Conservation (phyloP, 2,113 vertebrate genomes). For the Oncorhynchus nerka region DNA sequence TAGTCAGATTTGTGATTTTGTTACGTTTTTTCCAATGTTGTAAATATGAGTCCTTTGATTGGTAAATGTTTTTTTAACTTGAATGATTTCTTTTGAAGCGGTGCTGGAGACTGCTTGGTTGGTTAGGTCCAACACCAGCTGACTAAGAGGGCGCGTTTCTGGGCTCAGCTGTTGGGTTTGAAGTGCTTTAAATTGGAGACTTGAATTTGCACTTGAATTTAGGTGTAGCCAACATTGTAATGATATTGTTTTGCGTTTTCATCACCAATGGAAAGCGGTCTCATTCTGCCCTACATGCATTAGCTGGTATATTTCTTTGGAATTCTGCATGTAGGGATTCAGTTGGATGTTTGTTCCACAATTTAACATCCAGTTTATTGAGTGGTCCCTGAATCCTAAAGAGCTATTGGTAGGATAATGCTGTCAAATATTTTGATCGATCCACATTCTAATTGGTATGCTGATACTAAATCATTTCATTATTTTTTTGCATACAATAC, state of each 20-base stretch:
- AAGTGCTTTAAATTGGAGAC: neutral
- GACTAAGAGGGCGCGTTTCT: neutral
- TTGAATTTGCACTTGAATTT: neutral
- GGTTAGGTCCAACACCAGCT: neutral
- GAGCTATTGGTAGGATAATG: neutral
- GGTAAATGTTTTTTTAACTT: neutral
- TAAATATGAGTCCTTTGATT: neutral
- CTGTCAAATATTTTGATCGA: neutral
- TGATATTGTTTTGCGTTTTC: neutral
- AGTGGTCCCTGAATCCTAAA: neutral
- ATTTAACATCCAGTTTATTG: neutral
- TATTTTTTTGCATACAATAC: neutral
- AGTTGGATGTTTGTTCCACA: slow-evolving; percentile 12
- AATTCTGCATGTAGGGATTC: neutral
- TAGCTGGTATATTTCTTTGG: neutral
- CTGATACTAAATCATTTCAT: neutral
- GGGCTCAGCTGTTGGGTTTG: neutral
- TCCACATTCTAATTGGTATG: neutral
- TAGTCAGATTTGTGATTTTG: neutral
- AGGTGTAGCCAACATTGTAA: neutral
- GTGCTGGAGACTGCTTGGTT: neutral
- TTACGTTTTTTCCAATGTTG: neutral
- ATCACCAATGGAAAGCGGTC: neutral
- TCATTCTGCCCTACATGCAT: slow-evolving; percentile 7
- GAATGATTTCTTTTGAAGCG: neutral